Base-by-base conservation (phyloP, 2,113 vertebrate genomes). In the Myxocyprinus asiaticus region DNA sequence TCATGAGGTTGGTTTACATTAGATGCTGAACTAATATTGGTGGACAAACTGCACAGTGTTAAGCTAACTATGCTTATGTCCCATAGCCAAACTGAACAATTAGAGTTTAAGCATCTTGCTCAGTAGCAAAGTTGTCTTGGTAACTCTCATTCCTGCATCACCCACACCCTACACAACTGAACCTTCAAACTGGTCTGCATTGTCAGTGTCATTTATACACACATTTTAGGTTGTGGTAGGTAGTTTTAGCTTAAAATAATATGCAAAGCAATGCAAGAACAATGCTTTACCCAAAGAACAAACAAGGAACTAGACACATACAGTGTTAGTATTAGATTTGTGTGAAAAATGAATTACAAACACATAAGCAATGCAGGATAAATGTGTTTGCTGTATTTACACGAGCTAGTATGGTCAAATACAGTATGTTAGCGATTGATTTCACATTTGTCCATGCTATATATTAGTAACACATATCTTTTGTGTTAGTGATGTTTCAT, bases 1-100 rank as follows among this genome's bases (percentile, higher is more conserved):
- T 33, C 22, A 33, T 33, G 22, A 33, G 22, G 22, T 33, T 33
- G 22, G 22, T 79, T 76, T 61, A 45, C 58, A 51, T 63, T 44
- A 74, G 50, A 70, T 14, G 59, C 67, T 68, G 55, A 76, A 59
- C 50, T 72, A 51, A n/a, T 56, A 71, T 58, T 55, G 53, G 43
- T 58, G 50, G 42, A 14, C 61, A n/a, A 6, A 45, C 22, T 43
- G 17, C 42, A 12, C 12, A 11, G 47, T 48, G 22, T 1, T 33
- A 6, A 51, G 3, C 11, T 66, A 43, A 76, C 22, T 33, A 33
- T 33, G 3, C 22, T 33, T 33, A 3, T 33, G 22, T 33, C 42
- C n/a, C 12, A 43, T 2, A 43, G 51, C 14, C 7, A 71, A 56
- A 71, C 68, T 56, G 44, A 45, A 61, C 47, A 8, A 73, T 73